Conservation (phyloP, 2,797 vertebrate species). For the Arnoldichthys spilopterus region DNA sequence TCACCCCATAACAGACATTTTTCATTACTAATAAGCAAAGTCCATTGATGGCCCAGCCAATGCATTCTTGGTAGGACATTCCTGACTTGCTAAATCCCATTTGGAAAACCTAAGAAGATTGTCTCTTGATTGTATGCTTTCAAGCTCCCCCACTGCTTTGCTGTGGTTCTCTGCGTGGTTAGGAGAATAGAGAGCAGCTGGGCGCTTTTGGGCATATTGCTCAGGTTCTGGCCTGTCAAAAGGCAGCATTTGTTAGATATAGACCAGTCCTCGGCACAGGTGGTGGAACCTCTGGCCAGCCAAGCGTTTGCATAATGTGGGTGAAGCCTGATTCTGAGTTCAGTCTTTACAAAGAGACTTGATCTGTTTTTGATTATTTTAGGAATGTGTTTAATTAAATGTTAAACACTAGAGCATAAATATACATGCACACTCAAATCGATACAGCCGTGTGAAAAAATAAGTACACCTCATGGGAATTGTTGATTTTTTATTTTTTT, state of each 20-base stretch:
- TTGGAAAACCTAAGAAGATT: slow-evolving; percentile 18
- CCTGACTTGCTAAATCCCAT: slow-evolving; percentile 17
- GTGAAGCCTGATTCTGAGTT: slow-evolving; percentile 38
- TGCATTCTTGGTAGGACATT: slow-evolving; percentile 20
- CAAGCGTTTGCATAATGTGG: slow-evolving; percentile 63
- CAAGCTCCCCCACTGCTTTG: background rate
- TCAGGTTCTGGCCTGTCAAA: background rate
- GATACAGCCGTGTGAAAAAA: too few species aligned
- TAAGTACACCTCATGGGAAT: background rate
- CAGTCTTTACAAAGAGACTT: slow-evolving; percentile 31
- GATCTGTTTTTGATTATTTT: background rate
- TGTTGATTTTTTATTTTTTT: background rate
- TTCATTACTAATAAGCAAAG: background rate
- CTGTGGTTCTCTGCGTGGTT: slow-evolving; percentile 4
- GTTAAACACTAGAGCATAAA: too few species aligned
- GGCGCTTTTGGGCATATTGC: slow-evolving; percentile 49
- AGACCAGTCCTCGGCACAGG: slow-evolving; percentile 42
- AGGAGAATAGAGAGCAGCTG: slow-evolving; percentile 20
- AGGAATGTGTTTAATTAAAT: background rate
- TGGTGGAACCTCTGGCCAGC: slow-evolving; percentile 45
- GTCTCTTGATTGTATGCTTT: slow-evolving; percentile 20
- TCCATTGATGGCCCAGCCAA: background rate
- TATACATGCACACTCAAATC: too few species aligned
- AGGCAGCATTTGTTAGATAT: background rate
- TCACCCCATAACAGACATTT: background rate